phyloP scores from a whole-genome alignment of 2,113 vertebrate species.

The Castor canadensis region DNA sequence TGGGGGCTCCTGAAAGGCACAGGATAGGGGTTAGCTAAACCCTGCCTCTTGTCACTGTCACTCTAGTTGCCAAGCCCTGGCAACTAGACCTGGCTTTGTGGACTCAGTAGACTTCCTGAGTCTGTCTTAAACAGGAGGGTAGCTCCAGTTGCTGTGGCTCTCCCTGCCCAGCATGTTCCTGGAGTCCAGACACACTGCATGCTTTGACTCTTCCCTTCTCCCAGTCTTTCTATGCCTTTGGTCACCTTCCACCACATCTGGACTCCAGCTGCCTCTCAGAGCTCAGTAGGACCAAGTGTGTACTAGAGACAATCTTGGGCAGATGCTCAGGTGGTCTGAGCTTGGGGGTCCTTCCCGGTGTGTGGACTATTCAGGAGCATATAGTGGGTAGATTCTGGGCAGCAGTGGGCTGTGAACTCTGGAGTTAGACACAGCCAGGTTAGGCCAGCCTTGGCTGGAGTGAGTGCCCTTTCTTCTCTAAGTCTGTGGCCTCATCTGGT shows the following conservation, averaged over 20 bases:
- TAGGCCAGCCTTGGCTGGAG: background rate
- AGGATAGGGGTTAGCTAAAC: rapidly evolving
- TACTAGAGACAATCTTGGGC: background rate
- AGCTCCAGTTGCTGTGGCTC: background rate
- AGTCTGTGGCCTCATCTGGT: background rate
- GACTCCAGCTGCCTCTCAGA: background rate
- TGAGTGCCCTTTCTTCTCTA: background rate
- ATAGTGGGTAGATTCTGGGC: rapidly evolving
- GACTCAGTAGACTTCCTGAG: background rate
- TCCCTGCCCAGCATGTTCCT: rapidly evolving
- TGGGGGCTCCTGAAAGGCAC: rapidly evolving
- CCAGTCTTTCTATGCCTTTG: background rate
- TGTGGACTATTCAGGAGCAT: rapidly evolving
- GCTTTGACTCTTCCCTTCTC: background rate
- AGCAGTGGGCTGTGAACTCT: rapidly evolving
- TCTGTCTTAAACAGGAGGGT: background rate
- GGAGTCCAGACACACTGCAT: too few relatives aligned
- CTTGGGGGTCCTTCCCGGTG: background rate
- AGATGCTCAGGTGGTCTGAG: background rate
- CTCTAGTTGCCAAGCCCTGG: background rate
- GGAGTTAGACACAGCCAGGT: background rate
- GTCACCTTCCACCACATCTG: background rate
- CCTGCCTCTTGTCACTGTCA: background rate
- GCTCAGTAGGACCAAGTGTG: background rate
- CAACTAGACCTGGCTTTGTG: background rate